Base-by-base conservation (phyloP, 2,113 vertebrate genomes). In the Macheiramphus alcinus region DNA sequence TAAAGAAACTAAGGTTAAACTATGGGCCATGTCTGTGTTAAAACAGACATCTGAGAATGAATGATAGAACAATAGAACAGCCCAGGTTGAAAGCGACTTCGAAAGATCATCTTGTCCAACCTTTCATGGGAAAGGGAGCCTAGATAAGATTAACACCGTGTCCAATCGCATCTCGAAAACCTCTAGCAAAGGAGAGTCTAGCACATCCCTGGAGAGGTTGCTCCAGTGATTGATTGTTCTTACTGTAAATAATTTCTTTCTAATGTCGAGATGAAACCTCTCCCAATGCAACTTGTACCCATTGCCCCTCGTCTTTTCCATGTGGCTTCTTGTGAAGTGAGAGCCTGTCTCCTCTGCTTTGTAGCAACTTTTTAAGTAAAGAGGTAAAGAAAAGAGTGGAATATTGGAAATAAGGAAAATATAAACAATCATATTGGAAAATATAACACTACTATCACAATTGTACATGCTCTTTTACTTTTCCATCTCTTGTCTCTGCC, bases 271-370 rank as follows among this genome's bases (percentile, higher is more conserved):
- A 53, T 45, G 23, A 80, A 80, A 55, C 15, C 6, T 71, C 8
- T 68, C 13, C 23, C 22, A 38, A 3, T 42, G 11, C 15, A 55
- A 34, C 27, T 38, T 53, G 2, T 26, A 61, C 38, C 23, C 6
- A 12, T 34, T 62, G 34, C 15, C 38, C 12, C 9, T 40, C 47
- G 19, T n/a, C 34, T 80, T 72, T 18, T 53, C 11, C 17, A 19
- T 19, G 34, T 53, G 48, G 11, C 17, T 63, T 7, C 12, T 63
- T 40, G 40, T n/a, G 40, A 71, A 47, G 13, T 16, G 20, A 61
- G 5, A 65, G 1, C 10, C 10, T 56, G 9, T 3, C 2, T n/a
- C 11, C 2, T n/a, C 11, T 3, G 31, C 32, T 65, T 29, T 65
- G 25, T 19, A 43, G 11, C 20, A 31, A 23, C 3, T 11, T 32